A percentile compares a stretch with the other conserved stretches of the same genome.
These are phyloP conservation scores for Melangyna quadrimaculata DNA, from an alignment of 2,888 invertebrate genomes.

Conservation along the genomic window DNA sequence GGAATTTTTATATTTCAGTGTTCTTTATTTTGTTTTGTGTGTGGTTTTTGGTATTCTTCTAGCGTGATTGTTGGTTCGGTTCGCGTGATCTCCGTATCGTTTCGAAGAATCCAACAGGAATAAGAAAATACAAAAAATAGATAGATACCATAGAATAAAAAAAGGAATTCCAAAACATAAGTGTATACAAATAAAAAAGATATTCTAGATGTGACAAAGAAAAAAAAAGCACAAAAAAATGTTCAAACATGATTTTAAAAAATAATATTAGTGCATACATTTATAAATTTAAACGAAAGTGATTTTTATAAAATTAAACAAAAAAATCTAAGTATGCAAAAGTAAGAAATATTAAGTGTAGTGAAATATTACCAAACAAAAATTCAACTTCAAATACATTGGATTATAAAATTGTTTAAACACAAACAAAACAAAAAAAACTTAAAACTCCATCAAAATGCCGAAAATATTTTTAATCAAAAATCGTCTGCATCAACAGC, in stretches of 20 bases:
- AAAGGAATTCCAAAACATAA: constrained; percentile 51
- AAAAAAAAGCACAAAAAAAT: constrained; percentile 37
- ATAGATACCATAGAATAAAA: constrained; percentile 12
- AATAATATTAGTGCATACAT: constrained; percentile 60
- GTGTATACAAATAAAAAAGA: constrained; percentile 27
- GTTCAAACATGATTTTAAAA: constrained; percentile 64
- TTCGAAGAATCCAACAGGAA: constrained; percentile 60
- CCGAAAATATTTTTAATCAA: constrained; percentile 96
- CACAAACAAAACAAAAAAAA: constrained; percentile 34
- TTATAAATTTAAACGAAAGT: constrained; percentile 68
- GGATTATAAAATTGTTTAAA: constrained; percentile 74
- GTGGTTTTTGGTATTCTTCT: constrained; percentile 65
- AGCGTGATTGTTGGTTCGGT: constrained; percentile 62
- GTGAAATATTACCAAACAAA: constrained; percentile 27
- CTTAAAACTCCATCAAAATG: constrained; percentile 82
- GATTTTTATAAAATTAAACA: constrained; percentile 52
- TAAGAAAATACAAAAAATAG: background rate
- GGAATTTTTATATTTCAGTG: constrained; percentile 72
- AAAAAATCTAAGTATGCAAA: constrained; percentile 29
- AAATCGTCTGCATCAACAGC: constrained; percentile 95
- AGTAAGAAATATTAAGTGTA: constrained; percentile 53
- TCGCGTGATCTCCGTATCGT: constrained; percentile 62
- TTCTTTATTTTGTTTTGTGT: constrained; percentile 56
- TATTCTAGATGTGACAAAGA: constrained; percentile 9
- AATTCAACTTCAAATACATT: constrained; percentile 73